Base-by-base conservation (phyloP, 2,888 invertebrate species). In the Sturmia bella region DNA sequence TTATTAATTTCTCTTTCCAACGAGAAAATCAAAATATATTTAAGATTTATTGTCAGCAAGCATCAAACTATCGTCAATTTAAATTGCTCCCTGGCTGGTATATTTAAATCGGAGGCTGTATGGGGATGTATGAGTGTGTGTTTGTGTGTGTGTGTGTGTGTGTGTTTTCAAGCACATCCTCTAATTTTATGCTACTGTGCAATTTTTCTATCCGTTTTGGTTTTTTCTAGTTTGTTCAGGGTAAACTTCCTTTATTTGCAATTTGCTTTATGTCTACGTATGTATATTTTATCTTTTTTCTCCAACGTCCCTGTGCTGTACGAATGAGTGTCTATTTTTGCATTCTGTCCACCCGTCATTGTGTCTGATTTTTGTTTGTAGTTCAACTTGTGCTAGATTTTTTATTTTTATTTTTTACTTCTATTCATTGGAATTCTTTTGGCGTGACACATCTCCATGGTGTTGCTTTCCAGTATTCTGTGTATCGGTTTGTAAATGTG, bases 231-330 rank as follows among this genome's bases (percentile, higher is more conserved):
- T 77, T 69, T 76, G 72, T 68, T 45, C 66, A 64, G 43, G 7
- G 66, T 41, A 82, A 78, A 78, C 78, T 82, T 82, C 78, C 82
- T 82, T 82, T 78, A 82, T 82, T 78, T 82, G 82, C 82, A 82
- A 82, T 78, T 82, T 82, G 74, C 78, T 82, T 78, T 75, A 56
- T 78, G 69, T 78, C 74, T 82, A 48, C 59, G 70, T 77, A 48
- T 54, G 70, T 77, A 52, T 64, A 64, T 45, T 82, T 82, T 78
- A 48, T 74, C 52, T 37, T 27, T 64, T 54, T 52, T 4, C 24
- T 52, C 41, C 48, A 9, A 21, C 45, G 48, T 52, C 54, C n/a
- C 45, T 24, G 24, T 39, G 21, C 12, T 61, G 41, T 2, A 4
- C 13, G 15, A 19, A 19, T 64, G 17, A 6, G 32, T 37, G 17